Percentiles rank a stretch among this genome's conserved stretches.
Evolutionary conservation across 2,797 vertebrate species (phyloP).

Genomic region (Acrossocheilus fasciatus): DNA sequence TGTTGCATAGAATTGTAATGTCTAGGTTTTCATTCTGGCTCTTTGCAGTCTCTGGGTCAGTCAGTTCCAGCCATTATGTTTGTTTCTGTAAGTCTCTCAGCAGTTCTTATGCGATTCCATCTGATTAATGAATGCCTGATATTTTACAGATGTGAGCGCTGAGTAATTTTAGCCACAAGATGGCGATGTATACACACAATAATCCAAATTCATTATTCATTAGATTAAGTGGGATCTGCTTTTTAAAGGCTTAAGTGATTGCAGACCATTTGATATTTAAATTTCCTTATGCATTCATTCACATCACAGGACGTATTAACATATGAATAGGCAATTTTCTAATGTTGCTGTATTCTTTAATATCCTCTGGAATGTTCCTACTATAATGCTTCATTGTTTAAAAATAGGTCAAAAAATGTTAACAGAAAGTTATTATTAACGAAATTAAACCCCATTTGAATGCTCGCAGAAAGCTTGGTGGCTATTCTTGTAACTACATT

Average conservation of each 20-base stretch:
- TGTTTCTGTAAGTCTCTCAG: background rate
- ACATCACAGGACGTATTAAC: background rate
- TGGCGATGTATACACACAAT: constrained; percentile 39
- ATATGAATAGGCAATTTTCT: background rate
- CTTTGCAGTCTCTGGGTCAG: background rate
- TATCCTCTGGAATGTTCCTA: background rate
- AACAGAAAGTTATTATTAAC: background rate
- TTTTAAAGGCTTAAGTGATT: background rate
- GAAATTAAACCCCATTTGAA: constrained; percentile 1
- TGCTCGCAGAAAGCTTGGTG: constrained; percentile 17
- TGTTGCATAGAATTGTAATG: background rate
- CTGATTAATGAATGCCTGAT: too few species aligned
- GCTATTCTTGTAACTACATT: constrained; percentile 20
- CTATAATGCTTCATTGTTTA: constrained; percentile 4
- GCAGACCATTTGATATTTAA: constrained; percentile 14
- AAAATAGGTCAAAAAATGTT: background rate
- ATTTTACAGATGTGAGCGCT: background rate
- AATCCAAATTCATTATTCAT: background rate
- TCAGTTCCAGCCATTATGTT: background rate
- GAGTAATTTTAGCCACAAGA: constrained; percentile 43
- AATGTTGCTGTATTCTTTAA: background rate
- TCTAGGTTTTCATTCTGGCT: background rate
- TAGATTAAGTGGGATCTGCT: background rate
- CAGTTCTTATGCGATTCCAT: background rate
- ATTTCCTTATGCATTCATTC: background rate